Evolutionary conservation across 1,140 invertebrate species (phyloP), one percentile per base, ranked within the genome.

Genomic region (Sarcophaga peregrina): DNA sequence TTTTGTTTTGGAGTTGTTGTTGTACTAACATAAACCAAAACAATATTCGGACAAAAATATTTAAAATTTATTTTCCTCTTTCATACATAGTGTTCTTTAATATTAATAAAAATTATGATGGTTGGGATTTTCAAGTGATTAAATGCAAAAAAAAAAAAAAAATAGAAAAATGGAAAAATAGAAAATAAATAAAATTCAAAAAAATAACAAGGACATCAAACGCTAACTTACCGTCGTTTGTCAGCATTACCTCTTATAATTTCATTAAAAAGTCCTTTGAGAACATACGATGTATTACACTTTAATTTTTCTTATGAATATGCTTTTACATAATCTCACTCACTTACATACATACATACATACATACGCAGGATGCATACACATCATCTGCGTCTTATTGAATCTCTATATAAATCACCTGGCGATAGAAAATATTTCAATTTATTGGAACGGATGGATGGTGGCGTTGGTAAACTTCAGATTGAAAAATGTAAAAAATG

Each of bases 231-330:
- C 62, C 62, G 62, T 68, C 20, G 20, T 68, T 9, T 15, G 74
- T 47, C 37, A 47, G 74, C 37, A 10, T 15, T 48, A 46, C 37
- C 46, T 45, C 20, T 76, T 46, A 47, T 17, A 11, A 47, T 46
- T 76, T 4, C 25, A 37, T 46, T 76, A 15, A 17, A 52, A 37
- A 52, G 50, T 87, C 87, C 86, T 68, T 68, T 68, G 17, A 68
- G 20, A 68, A 68, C 62, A 68, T 68, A 20, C 20, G 87, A 86
- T 87, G 87, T 88, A 88, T 88, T 87, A 86, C 87, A 87, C 87
- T n/a, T 37, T 4, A 37, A 1, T 37, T 37, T 37, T 37, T 88
- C 87, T 88, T 87, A 87, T 86, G 46, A 76, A 45, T 37, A 37
- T 37, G 25, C 25, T 37, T 37, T 37, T 37, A 1, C 25, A 37